These are phyloP conservation scores for Dryas iulia DNA, from an alignment of 1,140 invertebrate species.

Conservation along the genomic window DNA sequence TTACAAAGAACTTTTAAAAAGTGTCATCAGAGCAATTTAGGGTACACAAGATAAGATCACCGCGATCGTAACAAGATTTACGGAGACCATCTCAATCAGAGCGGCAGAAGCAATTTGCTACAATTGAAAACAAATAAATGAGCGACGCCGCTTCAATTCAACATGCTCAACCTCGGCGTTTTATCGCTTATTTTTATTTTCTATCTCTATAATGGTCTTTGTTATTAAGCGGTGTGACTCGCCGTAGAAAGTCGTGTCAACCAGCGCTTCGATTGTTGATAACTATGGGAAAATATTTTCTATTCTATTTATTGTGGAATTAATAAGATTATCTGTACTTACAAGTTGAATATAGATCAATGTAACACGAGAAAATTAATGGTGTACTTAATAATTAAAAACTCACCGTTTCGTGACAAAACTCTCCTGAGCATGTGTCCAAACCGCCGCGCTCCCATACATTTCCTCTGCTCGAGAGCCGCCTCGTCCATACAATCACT, in stretches of 20 bases:
- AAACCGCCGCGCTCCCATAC: constrained; percentile 66
- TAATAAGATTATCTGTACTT: not conserved
- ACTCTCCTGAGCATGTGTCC: constrained; percentile 69
- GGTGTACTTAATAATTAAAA: not conserved
- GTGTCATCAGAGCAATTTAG: constrained; percentile 30
- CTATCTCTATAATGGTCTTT: constrained; percentile 15
- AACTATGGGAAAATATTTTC: constrained; percentile 21
- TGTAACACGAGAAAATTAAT: not conserved
- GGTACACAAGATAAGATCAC: constrained; percentile 43
- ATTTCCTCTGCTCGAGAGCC: constrained; percentile 62
- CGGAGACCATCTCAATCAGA: constrained; percentile 57
- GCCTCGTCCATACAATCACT: constrained; percentile 67
- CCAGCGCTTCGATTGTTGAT: constrained; percentile 21
- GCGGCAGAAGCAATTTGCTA: constrained; percentile 55
- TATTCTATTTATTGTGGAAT: not conserved
- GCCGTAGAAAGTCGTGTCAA: constrained; percentile 27
- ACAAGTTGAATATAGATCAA: not conserved
- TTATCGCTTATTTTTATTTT: constrained; percentile 22
- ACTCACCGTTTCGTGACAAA: constrained; percentile 73
- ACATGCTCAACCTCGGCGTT: constrained; percentile 25
- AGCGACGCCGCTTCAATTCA: constrained; percentile 49
- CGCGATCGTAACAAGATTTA: constrained; percentile 47
- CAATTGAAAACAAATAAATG: constrained; percentile 70
- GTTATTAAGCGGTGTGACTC: constrained; percentile 17
- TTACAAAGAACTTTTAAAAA: constrained; percentile 2